phyloP scores from a whole-genome alignment of 2,797 vertebrate genomes.

The Podarcis lilfordi region DNA sequence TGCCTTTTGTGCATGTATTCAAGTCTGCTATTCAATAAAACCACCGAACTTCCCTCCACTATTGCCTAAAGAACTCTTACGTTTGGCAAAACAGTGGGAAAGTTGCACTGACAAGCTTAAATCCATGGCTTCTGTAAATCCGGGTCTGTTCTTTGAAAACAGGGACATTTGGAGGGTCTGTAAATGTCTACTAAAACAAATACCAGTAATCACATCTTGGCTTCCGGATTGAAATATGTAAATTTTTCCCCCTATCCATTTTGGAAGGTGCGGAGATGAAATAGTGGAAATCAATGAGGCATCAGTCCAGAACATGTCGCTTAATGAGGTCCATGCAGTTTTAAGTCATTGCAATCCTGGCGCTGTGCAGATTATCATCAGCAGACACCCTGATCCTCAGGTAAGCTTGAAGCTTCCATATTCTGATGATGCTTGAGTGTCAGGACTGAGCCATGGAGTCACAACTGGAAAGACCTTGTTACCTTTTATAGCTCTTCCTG shows the following conservation, averaged over 20 bases:
- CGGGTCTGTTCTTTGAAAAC: too few relatives aligned
- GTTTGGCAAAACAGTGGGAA: too few relatives aligned
- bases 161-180: too few relatives aligned
- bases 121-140: too few relatives aligned
- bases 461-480: background rate
- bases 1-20: too few relatives aligned
- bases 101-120: too few relatives aligned
- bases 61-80: too few relatives aligned
- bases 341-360: slow-evolving; percentile 90
- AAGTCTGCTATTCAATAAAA: too few relatives aligned
- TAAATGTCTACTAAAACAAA: too few relatives aligned
- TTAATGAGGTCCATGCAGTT: slow-evolving; percentile 89
- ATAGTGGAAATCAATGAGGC: slow-evolving; percentile 90
- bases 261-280: slow-evolving; percentile 90
- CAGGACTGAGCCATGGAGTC: background rate
- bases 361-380: slow-evolving; percentile 88
- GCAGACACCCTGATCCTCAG: slow-evolving; percentile 92
- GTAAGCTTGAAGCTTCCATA: slow-evolving; percentile 70
- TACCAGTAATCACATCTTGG: too few relatives aligned
- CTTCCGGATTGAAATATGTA: too few relatives aligned
- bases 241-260: background rate
- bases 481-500: background rate
- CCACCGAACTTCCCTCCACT: too few relatives aligned
- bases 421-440: background rate
- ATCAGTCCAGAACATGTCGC: slow-evolving; percentile 87